Conservation (phyloP, 37 sponge, comb jelly and placozoan genomes). For the Haliclona indistincta region DNA sequence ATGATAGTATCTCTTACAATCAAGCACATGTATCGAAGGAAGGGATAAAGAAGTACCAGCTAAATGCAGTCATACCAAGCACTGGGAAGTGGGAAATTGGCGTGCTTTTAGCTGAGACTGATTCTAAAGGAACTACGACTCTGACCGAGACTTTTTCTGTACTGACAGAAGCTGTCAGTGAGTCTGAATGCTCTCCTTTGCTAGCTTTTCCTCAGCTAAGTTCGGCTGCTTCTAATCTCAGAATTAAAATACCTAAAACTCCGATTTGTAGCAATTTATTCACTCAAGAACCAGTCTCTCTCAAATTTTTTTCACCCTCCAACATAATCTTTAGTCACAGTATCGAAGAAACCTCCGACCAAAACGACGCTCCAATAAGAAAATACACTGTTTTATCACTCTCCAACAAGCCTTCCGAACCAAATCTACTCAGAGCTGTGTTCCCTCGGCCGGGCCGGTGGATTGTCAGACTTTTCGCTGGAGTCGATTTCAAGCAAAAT, state of each 20-base stretch:
- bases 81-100: constrained; percentile 15
- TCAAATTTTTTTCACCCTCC: neutral
- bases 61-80: constrained; percentile 1
- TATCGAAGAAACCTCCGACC: neutral
- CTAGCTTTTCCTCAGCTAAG: constrained; percentile 6
- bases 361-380: neutral
- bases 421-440: neutral
- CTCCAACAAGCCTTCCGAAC: neutral
- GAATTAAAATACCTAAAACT: neutral
- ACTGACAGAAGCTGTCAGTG: too few species aligned
- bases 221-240: neutral
- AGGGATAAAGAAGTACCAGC: too few species aligned
- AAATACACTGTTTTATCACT: neutral
- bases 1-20: too few species aligned
- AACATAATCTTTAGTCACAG: neutral
- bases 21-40: too few species aligned
- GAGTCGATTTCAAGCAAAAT: too few species aligned
- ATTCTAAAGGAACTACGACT: neutral
- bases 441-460: constrained; percentile 19
- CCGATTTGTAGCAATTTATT: too few species aligned
- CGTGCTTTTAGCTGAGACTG: too few species aligned
- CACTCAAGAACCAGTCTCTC: neutral
- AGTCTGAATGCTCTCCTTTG: too few species aligned
- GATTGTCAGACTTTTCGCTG: neutral
- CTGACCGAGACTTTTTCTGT: too few species aligned